A percentile compares a stretch with the other conserved stretches of the same genome.
phyloP scores from a whole-genome alignment of 2,888 invertebrate genomes.

The Polyploca ridens region DNA sequence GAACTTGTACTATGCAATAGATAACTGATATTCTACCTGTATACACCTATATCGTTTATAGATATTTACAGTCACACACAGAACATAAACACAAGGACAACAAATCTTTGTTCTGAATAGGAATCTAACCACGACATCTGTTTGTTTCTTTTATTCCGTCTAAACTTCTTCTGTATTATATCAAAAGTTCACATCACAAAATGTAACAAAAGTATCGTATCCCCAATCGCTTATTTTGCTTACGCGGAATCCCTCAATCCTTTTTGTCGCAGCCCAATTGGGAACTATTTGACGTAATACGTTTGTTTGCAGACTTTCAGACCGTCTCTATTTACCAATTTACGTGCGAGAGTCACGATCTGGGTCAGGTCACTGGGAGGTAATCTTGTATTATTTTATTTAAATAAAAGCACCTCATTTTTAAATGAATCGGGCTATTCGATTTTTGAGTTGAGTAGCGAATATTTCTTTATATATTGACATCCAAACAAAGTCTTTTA shows the following conservation, averaged over 20 bases:
- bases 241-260: slow-evolving; percentile 45
- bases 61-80: no score
- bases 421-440: no score
- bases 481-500: slow-evolving; percentile 4
- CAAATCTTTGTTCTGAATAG: no score
- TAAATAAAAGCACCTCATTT: no score
- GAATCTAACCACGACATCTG: not conserved
- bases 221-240: slow-evolving; percentile 34
- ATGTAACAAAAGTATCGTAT: slow-evolving; percentile 7
- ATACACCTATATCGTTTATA: no score
- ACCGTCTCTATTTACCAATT: slow-evolving; percentile 30
- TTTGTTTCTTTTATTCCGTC: not conserved
- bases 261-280: slow-evolving; percentile 52
- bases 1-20: no score
- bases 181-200: not conserved
- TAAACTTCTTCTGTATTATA: no score
- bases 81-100: no score
- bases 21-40: no score
- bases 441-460: no score
- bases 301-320: slow-evolving; percentile 48
- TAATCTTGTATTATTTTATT: not conserved
- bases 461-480: not conserved
- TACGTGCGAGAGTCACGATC: slow-evolving; percentile 27
- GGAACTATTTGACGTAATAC: slow-evolving; percentile 50
- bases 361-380: slow-evolving; percentile 19